phyloP scores from a whole-genome alignment of 2,113 vertebrate species.

The Pollimyrus isidori region DNA sequence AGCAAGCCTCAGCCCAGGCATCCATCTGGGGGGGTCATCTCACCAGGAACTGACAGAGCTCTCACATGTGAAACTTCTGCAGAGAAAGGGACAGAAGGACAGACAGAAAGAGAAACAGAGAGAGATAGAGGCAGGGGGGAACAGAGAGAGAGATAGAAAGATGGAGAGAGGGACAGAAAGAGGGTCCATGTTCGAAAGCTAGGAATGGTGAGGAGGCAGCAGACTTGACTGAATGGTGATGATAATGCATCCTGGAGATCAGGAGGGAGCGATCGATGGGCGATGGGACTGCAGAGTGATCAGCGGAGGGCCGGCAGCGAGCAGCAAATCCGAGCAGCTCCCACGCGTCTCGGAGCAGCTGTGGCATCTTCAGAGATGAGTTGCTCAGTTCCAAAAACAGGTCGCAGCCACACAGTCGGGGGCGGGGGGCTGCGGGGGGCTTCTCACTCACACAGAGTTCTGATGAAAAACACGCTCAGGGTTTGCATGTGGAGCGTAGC shows the following conservation, averaged over 20 bases:
- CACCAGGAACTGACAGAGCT: slow-evolving; percentile 42
- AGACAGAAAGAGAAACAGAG: not conserved
- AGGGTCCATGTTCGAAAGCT: not conserved
- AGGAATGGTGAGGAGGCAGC: not conserved
- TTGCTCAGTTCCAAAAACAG: slow-evolving; percentile 6
- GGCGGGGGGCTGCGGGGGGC: not conserved
- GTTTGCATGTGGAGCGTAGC: not conserved
- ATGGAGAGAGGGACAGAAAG: not conserved
- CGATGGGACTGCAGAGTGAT: not conserved
- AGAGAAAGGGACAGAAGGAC: slow-evolving; percentile 30
- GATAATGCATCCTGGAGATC: not conserved
- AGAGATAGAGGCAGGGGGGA: not conserved
- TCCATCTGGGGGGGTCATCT: slow-evolving; percentile 31
- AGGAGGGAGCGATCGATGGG: not conserved
- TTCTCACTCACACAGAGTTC: slow-evolving; percentile 11
- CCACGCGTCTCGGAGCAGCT: not conserved
- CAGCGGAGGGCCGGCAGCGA: not conserved
- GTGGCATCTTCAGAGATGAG: slow-evolving; percentile 1
- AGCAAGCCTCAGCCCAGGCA: slow-evolving; percentile 50
- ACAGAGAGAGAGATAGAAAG: not conserved
- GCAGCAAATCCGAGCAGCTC: not conserved
- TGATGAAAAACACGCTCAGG: not conserved
- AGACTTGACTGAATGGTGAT: not conserved
- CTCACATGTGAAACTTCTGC: slow-evolving; percentile 47
- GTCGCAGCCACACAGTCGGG: not conserved